A percentile compares a stretch with the other conserved stretches of the same genome.
These are phyloP conservation scores for Apotomis betuletana DNA, from an alignment of 2,888 invertebrate species.

Conservation along the genomic window DNA sequence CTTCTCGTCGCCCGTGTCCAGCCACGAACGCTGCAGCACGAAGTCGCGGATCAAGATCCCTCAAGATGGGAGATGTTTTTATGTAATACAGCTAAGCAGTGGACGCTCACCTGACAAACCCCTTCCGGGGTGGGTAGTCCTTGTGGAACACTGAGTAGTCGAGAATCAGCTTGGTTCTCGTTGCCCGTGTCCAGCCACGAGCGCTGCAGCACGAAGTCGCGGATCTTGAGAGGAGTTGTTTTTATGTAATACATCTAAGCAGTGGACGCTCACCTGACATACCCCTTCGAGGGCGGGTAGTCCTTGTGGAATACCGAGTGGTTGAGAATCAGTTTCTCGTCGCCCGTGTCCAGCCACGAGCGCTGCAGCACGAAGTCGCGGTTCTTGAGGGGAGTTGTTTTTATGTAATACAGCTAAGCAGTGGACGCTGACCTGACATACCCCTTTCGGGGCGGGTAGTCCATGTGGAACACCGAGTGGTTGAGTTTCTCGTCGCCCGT, in stretches of 20 bases:
- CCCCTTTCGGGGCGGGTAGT: conserved; percentile 92
- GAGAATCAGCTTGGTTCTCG: conserved; percentile 93
- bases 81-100: no score
- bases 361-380: conserved; percentile 96
- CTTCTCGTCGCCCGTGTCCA: conserved; percentile 93
- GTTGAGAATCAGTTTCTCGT: conserved; percentile 94
- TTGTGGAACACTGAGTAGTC: conserved; percentile 96
- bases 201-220: conserved; percentile 95
- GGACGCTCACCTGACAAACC: conserved; percentile 86
- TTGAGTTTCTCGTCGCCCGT: conserved; percentile 93
- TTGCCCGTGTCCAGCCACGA: conserved; percentile 95
- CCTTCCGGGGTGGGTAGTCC: conserved; percentile 92
- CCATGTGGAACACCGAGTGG: conserved; percentile 94
- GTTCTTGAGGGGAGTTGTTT: conserved; percentile 93
- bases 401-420: no score
- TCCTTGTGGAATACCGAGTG: conserved; percentile 95
- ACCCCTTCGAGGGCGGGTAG: conserved; percentile 91
- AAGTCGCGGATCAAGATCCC: conserved; percentile 97
- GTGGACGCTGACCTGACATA: conserved; percentile 85
- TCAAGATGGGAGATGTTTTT: conserved; percentile 93
- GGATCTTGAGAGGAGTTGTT: conserved; percentile 89
- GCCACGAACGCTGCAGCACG: conserved; percentile 95
- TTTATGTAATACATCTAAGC: no score
- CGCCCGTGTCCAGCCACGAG: conserved; percentile 94
- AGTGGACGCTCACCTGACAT: conserved; percentile 83